Base-by-base conservation (phyloP, 1,140 invertebrate genomes). In the Drosophila rhopaloa region DNA sequence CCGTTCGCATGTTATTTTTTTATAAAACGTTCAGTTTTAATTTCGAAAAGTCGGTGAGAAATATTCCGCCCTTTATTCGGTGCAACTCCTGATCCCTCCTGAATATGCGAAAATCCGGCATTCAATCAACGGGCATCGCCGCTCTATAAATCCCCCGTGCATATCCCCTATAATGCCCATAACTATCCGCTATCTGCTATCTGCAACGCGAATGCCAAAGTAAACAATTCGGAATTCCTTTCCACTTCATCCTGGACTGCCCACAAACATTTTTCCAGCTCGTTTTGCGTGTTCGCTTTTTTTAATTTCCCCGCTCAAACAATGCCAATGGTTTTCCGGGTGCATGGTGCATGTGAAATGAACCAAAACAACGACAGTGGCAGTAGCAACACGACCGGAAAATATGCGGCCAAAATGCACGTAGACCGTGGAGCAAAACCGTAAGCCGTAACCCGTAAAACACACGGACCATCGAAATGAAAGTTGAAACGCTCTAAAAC, bases 341-440 rank as follows among this genome's bases (percentile, higher is more conserved):
- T 88, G 83, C 83, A 88, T 89, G 83, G 81, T 88, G 83, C 83
- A 88, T 89, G 83, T 88, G 84, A 89, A 89, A 88, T 83, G 79
- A 83, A 74, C 62, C 63, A 88, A 74, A 76, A 63, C 40, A 59
- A 68, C 54, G 73, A 75, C 32, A 59, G 48, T 51, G 48, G 40
- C 40, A 66, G 63, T 43, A 74, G 60, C 56, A 62, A 71, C 57
- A 73, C 59, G 37, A 47, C 81, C 81, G 81, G 81, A 68, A 84
- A 84, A 84, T 85, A 85, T 84, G 81, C 60, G 74, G 67, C 82
- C 59, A 66, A 81, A 85, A 81, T 81, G 81, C 81, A 85, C 68
- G 63, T 77, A 77, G 46, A 48, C 32, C 55, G 65, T 66, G 38
- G 47, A 40, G 13, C 48, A 48, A 60, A 51, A 56, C 61, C 24